Evolutionary conservation across 2,113 vertebrate genomes (phyloP), one percentile per base, ranked within the genome.

Genomic region (Tautogolabrus adspersus): DNA sequence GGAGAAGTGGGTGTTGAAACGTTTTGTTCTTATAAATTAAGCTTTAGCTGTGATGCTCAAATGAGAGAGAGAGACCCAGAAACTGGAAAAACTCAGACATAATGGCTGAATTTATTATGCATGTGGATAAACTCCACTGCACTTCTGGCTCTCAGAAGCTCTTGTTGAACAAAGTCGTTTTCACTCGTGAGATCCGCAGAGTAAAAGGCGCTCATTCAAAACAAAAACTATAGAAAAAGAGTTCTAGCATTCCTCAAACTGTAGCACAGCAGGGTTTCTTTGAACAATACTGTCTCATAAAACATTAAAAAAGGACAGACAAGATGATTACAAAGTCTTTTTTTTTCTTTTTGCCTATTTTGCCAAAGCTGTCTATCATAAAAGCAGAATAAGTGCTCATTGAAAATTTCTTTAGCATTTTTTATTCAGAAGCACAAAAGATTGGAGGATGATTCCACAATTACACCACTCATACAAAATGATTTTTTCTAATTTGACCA

Each of bases 11-110:
- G 42, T 60, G 79, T 64, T 68, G 55, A 76, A 75, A 79, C 10
- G 40, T 60, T 80, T 71, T 79, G 63, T 78, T 85, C 81, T 59
- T 62, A 77, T 80, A 75, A 85, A 83, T 77, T 75, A 77, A 78
- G 79, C 55, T 64, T 83, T 70, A 26, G 79, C 77, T 62, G 37
- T 62, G 15, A 56, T 23, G 37, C 37, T 38, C 51, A 67, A 70
- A 83, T 59, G 54, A 78, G 38, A 71, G 40, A 70, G 38, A 71
- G 42, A 61, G 66, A 56, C 26, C n/a, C 74, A 52, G 69, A 55
- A 51, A 80, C 18, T 59, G 75, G 57, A 66, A 72, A 54, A 80
- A 66, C 66, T 72, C 71, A 15, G 60, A 51, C 40, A 63, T 77
- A 77, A 55, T 77, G 73, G 77, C 61, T 72, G 72, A 65, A 78